phyloP scores from a whole-genome alignment of 2,888 invertebrate genomes.

The Lepidocyrtoides sp. region DNA sequence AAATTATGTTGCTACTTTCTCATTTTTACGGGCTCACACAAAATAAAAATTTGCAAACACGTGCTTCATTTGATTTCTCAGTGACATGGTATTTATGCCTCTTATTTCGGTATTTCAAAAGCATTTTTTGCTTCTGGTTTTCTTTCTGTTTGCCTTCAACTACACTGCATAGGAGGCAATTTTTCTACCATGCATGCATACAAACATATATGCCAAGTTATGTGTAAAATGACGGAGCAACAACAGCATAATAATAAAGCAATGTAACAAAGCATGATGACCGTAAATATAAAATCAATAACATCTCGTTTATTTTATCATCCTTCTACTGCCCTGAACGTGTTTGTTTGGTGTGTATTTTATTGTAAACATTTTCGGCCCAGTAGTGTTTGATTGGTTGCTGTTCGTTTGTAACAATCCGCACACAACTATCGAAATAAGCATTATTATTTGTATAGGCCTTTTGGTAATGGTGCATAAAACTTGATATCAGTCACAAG shows the following conservation, averaged over 20 bases:
- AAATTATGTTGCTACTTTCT: too few relatives aligned
- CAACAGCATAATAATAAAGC: background rate
- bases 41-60: background rate
- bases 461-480: background rate
- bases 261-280: conserved; percentile 28
- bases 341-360: background rate
- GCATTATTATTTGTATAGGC: background rate
- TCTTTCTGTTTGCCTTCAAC: too few relatives aligned
- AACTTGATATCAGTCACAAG: conserved; percentile 4
- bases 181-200: too few relatives aligned
- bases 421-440: too few relatives aligned
- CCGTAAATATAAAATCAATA: conserved; percentile 44
- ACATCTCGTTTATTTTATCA: conserved; percentile 33
- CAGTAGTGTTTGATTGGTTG: background rate
- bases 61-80: background rate
- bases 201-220: too few relatives aligned
- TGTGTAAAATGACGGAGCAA: too few relatives aligned
- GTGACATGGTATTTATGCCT: too few relatives aligned
- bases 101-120: background rate
- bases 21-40: background rate
- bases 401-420: too few relatives aligned
- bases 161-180: too few relatives aligned
- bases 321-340: background rate
- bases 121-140: background rate
- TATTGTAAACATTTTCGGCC: too few relatives aligned